A percentile compares a stretch with the other conserved stretches of the same genome.
Conservation (phyloP, 2,888 invertebrate species). For the Agrypnus murinus region DNA sequence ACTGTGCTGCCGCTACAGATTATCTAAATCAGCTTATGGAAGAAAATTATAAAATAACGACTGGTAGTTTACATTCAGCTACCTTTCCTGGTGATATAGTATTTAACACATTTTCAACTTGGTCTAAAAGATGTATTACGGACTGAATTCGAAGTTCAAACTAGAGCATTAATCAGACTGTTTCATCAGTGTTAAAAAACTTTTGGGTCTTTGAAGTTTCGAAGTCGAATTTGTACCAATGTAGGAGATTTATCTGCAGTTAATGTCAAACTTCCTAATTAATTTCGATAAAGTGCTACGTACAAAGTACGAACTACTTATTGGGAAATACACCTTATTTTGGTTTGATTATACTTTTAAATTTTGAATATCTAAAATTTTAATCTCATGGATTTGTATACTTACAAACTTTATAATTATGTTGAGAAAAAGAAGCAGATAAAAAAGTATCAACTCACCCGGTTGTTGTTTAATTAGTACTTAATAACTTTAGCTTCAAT, state of each 20-base stretch:
- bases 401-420: too few species aligned
- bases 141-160: slow-evolving; percentile 32
- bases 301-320: too few species aligned
- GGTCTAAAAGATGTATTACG: slow-evolving; percentile 30
- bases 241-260: slow-evolving; percentile 8
- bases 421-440: too few species aligned
- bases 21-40: slow-evolving; percentile 13
- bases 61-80: slow-evolving; percentile 8
- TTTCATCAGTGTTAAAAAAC: slow-evolving; percentile 24
- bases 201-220: slow-evolving; percentile 27
- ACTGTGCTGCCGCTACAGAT: neutral
- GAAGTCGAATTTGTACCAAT: slow-evolving; percentile 17
- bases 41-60: slow-evolving; percentile 21
- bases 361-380: neutral
- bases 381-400: too few species aligned
- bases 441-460: neutral
- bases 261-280: neutral
- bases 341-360: too few species aligned
- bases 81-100: slow-evolving; percentile 25
- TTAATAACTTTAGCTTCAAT: slow-evolving; percentile 5
- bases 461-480: neutral
- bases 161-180: slow-evolving; percentile 32
- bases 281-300: slow-evolving; percentile 22
- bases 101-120: slow-evolving; percentile 34
- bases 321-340: neutral